Percentiles rank a stretch among this genome's conserved stretches.
Conservation (phyloP, 2,797 vertebrate species). For the Numenius phaeopus region DNA sequence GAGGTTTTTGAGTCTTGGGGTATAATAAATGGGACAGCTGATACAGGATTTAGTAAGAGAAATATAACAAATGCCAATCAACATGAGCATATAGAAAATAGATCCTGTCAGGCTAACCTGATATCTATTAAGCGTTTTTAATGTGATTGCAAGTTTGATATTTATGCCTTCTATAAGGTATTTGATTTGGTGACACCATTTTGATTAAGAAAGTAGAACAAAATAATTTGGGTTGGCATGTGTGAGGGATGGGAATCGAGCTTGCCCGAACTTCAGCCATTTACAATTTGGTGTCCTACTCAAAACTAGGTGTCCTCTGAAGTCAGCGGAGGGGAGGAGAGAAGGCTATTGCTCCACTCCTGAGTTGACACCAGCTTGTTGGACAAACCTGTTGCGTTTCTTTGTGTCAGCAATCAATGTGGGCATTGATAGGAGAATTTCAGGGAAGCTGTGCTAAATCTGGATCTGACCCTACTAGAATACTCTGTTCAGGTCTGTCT, state of each 20-base stretch:
- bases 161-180: not conserved
- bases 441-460: not conserved
- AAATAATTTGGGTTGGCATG: not conserved
- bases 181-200: not conserved
- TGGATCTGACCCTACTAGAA: not conserved
- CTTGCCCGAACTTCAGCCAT: not conserved
- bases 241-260: not conserved
- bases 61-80: not conserved
- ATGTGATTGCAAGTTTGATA: not conserved
- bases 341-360: not conserved
- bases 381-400: not conserved
- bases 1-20: not conserved
- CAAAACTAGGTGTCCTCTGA: not conserved
- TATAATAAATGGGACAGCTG: not conserved
- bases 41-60: not conserved
- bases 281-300: not conserved
- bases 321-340: not conserved
- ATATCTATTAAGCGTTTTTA: not conserved
- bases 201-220: not conserved
- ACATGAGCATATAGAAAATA: not conserved
- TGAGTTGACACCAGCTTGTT: rapidly evolving
- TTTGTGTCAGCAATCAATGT: not conserved
- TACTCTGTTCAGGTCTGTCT: not conserved
- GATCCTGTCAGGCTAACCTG: not conserved
- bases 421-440: not conserved